Evolutionary conservation across 2,797 vertebrate genomes (phyloP).

Genomic region (Artibeus jamaicensis): DNA sequence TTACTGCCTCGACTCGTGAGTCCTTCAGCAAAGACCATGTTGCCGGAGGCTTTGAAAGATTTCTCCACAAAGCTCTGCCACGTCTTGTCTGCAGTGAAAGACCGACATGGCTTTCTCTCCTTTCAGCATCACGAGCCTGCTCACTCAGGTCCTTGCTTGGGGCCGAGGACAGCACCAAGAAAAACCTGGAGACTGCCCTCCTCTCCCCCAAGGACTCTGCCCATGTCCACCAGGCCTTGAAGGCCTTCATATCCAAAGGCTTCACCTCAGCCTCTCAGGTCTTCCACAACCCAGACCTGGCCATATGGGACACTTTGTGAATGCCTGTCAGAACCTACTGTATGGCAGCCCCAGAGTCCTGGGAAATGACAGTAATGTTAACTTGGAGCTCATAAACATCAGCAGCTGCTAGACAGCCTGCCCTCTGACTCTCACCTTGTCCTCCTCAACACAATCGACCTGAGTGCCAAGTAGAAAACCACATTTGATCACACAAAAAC

Average conservation of each 20-base stretch:
- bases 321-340: constrained; percentile 67
- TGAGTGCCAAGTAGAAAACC: constrained; percentile 77
- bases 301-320: constrained; percentile 64
- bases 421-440: constrained; percentile 73
- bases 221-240: constrained; percentile 85
- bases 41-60: neutral
- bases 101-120: neutral
- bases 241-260: constrained; percentile 73
- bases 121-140: neutral
- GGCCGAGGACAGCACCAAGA: constrained; percentile 70
- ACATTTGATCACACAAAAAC: constrained; percentile 62
- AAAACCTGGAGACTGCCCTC: constrained; percentile 80
- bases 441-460: constrained; percentile 78
- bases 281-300: constrained; percentile 82
- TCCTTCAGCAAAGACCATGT: neutral
- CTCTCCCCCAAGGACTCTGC: constrained; percentile 77
- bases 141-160: constrained; percentile 51
- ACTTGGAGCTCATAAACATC: constrained; percentile 84
- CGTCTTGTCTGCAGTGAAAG: neutral
- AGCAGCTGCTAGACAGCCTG: constrained; percentile 82
- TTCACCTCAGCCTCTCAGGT: constrained; percentile 85
- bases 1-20: neutral
- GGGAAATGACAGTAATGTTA: constrained; percentile 78
- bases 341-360: constrained; percentile 78
- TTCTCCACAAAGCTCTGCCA: neutral